A percentile compares a stretch with the other conserved stretches of the same genome.
Evolutionary conservation across 2,113 vertebrate species (phyloP).

Genomic region (Spea multiplicata): DNA sequence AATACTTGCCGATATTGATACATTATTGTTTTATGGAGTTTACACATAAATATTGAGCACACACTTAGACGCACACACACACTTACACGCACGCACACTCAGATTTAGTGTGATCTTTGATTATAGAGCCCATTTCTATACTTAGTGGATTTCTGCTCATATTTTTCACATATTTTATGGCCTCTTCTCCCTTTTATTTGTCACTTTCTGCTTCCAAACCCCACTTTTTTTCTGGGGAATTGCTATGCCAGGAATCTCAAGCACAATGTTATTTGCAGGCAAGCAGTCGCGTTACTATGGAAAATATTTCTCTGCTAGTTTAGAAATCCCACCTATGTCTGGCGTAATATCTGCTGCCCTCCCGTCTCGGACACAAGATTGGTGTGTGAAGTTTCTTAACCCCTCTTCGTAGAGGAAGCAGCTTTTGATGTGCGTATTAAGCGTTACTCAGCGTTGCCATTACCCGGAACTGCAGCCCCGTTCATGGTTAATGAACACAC

Average conservation of each 20-base stretch:
- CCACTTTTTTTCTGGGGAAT: not conserved
- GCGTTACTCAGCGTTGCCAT: too few species aligned
- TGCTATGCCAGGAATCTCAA: slow-evolving; percentile 41
- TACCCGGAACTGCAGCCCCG: too few species aligned
- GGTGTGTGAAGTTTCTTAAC: slow-evolving; percentile 9
- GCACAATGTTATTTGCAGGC: slow-evolving; percentile 21
- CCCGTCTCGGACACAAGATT: slow-evolving; percentile 3
- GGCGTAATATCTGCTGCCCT: slow-evolving; percentile 28
- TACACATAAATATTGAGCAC: too few species aligned
- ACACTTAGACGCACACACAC: too few species aligned
- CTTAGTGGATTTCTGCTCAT: too few species aligned
- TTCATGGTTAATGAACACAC: too few species aligned
- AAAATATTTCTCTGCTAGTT: slow-evolving; percentile 39
- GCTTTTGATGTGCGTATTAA: too few species aligned
- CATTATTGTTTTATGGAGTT: too few species aligned
- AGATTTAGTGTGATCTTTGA: too few species aligned
- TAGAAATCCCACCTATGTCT: slow-evolving; percentile 25
- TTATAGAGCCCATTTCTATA: too few species aligned
- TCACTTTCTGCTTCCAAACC: slow-evolving; percentile 12
- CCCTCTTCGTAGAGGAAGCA: not conserved
- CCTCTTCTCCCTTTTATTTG: not conserved
- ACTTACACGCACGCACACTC: too few species aligned
- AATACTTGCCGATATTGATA: too few species aligned
- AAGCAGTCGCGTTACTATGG: slow-evolving; percentile 18
- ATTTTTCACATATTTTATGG: not conserved